Evolutionary conservation across 2,888 invertebrate genomes (phyloP).

Genomic region (Timema cristinae): DNA sequence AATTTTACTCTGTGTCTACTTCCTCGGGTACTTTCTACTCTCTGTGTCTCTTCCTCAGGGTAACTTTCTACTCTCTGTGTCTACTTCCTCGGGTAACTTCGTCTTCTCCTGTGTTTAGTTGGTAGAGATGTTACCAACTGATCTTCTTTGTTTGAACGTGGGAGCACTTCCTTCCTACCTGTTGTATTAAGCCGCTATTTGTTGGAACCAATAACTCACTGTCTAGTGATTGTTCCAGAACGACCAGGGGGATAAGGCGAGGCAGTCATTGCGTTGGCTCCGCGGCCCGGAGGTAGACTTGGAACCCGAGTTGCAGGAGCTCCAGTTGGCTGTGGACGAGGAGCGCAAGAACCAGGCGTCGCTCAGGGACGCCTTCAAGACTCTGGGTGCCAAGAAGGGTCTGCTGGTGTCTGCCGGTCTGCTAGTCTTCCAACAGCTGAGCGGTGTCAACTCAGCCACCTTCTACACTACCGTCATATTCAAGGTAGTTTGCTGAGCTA

Average conservation of each 20-base stretch:
- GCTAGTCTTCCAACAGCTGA: conserved; percentile 87
- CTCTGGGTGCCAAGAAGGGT: conserved; percentile 61
- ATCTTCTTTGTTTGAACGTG: too few relatives aligned
- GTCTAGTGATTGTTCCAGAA: neutral
- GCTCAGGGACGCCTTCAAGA: conserved; percentile 53
- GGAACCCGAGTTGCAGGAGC: conserved; percentile 57
- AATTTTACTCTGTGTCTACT: too few relatives aligned
- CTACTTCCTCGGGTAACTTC: neutral
- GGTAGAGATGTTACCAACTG: too few relatives aligned
- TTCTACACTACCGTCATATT: conserved; percentile 78
- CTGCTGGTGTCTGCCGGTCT: conserved; percentile 68
- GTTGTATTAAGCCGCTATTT: too few relatives aligned
- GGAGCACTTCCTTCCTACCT: too few relatives aligned
- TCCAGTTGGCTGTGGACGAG: conserved; percentile 55
- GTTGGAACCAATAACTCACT: too few relatives aligned
- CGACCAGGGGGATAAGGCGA: conserved; percentile 57
- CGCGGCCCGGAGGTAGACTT: conserved; percentile 68
- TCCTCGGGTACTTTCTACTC: neutral
- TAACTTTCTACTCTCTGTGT: too few relatives aligned
- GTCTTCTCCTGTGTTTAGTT: too few relatives aligned
- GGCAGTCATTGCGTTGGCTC: conserved; percentile 63
- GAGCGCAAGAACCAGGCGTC: conserved; percentile 53
- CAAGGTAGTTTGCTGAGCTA: conserved; percentile 37
- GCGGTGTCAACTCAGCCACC: conserved; percentile 79
- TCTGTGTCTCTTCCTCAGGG: neutral